These are phyloP conservation scores for Notamacropus eugenii DNA, from an alignment of 2,797 vertebrate genomes.

Conservation along the genomic window DNA sequence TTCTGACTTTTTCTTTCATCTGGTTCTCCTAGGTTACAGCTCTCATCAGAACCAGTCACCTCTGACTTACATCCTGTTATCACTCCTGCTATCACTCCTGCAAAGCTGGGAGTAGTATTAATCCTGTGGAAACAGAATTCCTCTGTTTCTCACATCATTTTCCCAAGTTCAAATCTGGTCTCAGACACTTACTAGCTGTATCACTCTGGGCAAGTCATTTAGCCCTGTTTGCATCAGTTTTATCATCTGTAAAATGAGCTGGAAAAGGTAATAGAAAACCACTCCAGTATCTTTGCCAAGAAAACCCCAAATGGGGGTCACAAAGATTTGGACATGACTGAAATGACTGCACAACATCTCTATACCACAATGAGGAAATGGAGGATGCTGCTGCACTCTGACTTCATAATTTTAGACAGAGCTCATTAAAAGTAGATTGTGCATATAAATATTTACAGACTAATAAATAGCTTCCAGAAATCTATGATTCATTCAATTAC, in stretches of 20 bases:
- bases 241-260: neutral
- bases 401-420: conserved; percentile 32
- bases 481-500: neutral
- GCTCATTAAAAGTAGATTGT: neutral
- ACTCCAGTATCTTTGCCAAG: neutral
- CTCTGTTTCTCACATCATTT: neutral
- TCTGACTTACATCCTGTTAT: no score
- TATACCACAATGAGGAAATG: neutral
- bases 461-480: conserved; percentile 1
- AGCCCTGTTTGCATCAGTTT: neutral
- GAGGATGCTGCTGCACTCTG: neutral
- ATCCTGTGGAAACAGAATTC: no score
- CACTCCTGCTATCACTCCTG: no score
- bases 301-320: neutral
- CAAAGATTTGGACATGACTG: neutral
- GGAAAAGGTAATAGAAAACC: neutral
- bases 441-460: neutral
- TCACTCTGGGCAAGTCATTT: neutral
- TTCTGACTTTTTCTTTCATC: no score
- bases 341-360: neutral
- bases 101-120: no score
- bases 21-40: no score
- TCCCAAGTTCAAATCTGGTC: neutral
- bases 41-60: no score
- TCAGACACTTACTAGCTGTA: neutral